Base-by-base conservation (phyloP, 2,113 vertebrate species). In the Spermophilus dauricus region DNA sequence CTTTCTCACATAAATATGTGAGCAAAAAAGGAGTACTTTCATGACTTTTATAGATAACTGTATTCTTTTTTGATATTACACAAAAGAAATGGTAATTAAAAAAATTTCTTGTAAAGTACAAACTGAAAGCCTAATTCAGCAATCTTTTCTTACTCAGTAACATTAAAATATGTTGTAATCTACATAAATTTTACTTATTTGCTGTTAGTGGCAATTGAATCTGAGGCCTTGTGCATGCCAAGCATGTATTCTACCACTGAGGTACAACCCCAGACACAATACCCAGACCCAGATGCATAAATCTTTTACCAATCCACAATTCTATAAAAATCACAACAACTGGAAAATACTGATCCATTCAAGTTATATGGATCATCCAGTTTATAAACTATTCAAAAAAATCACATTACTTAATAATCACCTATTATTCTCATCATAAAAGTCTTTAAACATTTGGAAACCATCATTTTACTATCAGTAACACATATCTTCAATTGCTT, bases 1-100 rank as follows among this genome's bases (percentile, higher is more conserved):
- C 70, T n/a, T 13, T n/a, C 34, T 89, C 53, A 61, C 11, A 85
- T 26, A 96, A 88, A 87, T 78, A 89, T 16, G 10, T 77, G 84
- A 89, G 24, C 80, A 92, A 92, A 85, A 95, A 86, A 16, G 26
- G n/a, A 88, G 5, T 73, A 73, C 73, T 92, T 95, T 85, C 39
- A 82, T 39, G 86, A 61, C n/a, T 65, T 81, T 91, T 95, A 88
- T 48, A 86, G 77, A 61, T 81, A 96, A 87, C 9, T 78, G 5
- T 28, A 12, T 4, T 87, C 9, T 82, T 67, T 89, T 73, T 32
- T 95, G 14, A 34, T 91, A 72, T 32, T 80, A 82, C 14, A 97
- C 32, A 90, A 37, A 73, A 34, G 37, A 97, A 91, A 73, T 30
- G 34, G 16, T 70, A 45, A 83, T 67, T 87, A 86, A 42, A 93